Percentiles rank a stretch among this genome's conserved stretches.
Conservation (phyloP, 2,888 invertebrate genomes). For the Teinopalpus imperialis region DNA sequence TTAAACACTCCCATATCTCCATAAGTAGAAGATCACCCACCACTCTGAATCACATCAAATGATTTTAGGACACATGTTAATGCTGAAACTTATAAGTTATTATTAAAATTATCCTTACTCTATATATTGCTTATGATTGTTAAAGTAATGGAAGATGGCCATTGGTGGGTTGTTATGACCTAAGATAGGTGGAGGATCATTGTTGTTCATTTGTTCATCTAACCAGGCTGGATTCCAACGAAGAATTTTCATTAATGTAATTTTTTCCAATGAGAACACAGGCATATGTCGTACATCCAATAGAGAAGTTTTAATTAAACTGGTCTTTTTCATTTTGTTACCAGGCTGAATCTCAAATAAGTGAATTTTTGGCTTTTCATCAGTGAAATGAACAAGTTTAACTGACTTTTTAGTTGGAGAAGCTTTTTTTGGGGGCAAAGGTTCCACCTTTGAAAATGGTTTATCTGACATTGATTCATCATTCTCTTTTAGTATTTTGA, state of each 20-base stretch:
- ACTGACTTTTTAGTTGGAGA: background rate
- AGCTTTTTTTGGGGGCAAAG: constrained; percentile 39
- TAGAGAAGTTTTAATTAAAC: constrained; percentile 50
- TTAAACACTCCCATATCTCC: constrained; percentile 83
- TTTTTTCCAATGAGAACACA: constrained; percentile 60
- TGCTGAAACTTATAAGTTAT: background rate
- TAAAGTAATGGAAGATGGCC: constrained; percentile 80
- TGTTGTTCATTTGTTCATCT: constrained; percentile 71
- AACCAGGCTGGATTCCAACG: constrained; percentile 87
- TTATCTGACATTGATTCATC: constrained; percentile 47
- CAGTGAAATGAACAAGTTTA: constrained; percentile 58
- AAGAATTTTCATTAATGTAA: constrained; percentile 80
- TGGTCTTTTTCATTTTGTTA: constrained; percentile 62
- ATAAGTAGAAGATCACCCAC: constrained; percentile 81
- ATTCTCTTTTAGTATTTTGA: constrained; percentile 49
- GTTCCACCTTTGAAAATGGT: constrained; percentile 58
- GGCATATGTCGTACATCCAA: constrained; percentile 52
- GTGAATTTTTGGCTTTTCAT: constrained; percentile 43
- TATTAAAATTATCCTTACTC: constrained; percentile 54
- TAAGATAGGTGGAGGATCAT: constrained; percentile 80
- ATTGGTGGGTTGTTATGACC: constrained; percentile 68
- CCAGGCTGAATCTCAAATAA: constrained; percentile 66
- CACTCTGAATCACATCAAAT: constrained; percentile 48
- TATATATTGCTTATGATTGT: constrained; percentile 81
- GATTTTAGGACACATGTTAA: background rate